Evolutionary conservation across 2,113 vertebrate genomes (phyloP).

Genomic region (Serilophus lunatus): DNA sequence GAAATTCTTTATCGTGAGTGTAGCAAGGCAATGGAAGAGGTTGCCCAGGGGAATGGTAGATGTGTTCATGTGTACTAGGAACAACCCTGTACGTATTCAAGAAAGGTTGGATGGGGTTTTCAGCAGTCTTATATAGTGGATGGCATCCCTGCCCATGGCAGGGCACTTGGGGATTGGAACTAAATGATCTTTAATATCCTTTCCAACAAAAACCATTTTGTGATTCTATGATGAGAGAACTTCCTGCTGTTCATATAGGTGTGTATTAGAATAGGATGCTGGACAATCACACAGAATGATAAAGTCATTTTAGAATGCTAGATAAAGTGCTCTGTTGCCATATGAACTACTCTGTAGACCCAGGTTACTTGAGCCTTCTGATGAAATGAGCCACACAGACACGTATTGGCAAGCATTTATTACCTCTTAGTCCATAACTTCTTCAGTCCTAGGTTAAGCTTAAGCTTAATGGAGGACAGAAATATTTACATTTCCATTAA

Average conservation of each 20-base stretch:
- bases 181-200: not conserved
- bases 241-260: not conserved
- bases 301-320: no score
- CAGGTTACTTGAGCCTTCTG: not conserved
- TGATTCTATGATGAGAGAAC: not conserved
- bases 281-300: not conserved
- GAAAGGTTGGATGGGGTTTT: not conserved
- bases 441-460: not conserved
- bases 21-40: not conserved
- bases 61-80: not conserved
- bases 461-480: not conserved
- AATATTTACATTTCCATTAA: not conserved
- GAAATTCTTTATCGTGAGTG: not conserved
- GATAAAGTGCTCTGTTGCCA: not conserved
- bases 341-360: not conserved
- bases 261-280: not conserved
- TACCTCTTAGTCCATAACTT: not conserved
- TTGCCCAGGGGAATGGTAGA: not conserved
- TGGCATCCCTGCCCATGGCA: not conserved
- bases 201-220: not conserved
- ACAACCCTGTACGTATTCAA: not conserved
- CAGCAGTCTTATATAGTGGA: not conserved
- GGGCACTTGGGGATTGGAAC: not conserved
- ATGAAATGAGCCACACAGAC: not conserved
- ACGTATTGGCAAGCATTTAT: not conserved